Conservation (phyloP, 2,113 vertebrate species). For the Ictalurus punctatus region DNA sequence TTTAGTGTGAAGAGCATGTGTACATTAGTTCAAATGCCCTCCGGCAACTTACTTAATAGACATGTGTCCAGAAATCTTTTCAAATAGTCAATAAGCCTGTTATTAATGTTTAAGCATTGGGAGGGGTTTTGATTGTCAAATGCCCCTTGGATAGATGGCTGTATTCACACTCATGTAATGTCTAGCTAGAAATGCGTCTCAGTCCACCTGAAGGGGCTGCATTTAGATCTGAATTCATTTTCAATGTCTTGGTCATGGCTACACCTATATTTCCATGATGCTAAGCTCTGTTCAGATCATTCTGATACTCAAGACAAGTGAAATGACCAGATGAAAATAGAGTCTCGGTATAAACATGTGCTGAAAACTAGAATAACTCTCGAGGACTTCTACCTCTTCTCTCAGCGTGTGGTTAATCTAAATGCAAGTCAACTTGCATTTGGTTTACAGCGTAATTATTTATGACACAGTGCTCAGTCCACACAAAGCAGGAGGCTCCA, state of each 20-base stretch:
- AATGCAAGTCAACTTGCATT: conserved; percentile 36
- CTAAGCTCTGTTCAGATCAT: not conserved
- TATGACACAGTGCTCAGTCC: not conserved
- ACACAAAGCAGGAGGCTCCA: conserved; percentile 2
- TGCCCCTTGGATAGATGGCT: not conserved
- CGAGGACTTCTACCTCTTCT: not conserved
- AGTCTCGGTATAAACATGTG: not conserved
- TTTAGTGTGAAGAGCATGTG: not conserved
- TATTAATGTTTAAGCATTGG: not conserved
- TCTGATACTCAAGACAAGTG: not conserved
- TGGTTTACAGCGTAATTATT: conserved; percentile 21
- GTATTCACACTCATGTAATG: not conserved
- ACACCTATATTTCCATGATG: not conserved
- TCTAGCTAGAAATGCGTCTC: not conserved
- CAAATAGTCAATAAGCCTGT: not conserved
- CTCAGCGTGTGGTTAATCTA: not conserved
- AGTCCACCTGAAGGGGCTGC: not conserved
- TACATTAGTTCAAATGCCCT: not conserved
- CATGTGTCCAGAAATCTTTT: not conserved
- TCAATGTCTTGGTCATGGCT: not conserved
- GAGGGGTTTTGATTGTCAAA: not conserved
- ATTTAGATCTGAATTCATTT: not conserved
- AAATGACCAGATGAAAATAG: not conserved
- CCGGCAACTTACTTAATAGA: not conserved
- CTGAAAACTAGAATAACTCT: not conserved